These are phyloP conservation scores for Probosciger aterrimus DNA, from an alignment of 2,113 vertebrate genomes.

Conservation along the genomic window DNA sequence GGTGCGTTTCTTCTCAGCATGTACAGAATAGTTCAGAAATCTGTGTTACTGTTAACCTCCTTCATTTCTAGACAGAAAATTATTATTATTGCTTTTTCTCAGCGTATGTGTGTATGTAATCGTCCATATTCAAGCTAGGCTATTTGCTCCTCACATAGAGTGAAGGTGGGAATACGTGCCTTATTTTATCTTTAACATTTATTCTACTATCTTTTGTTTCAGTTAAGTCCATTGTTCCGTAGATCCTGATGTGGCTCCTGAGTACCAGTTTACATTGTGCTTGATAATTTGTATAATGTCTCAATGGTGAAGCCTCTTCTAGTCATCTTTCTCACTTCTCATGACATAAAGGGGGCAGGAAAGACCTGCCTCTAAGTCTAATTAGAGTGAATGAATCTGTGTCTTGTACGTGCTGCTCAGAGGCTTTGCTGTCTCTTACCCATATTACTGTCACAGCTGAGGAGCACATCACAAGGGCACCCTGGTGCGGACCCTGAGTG, in stretches of 20 bases:
- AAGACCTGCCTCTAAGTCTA: not conserved
- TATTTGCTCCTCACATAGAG: not conserved
- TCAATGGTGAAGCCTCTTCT: not conserved
- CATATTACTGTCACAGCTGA: not conserved
- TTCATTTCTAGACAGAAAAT: not conserved
- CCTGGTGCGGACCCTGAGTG: not conserved
- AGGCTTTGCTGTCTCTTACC: conserved; percentile 43
- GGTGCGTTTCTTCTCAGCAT: not conserved
- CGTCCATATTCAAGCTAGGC: not conserved
- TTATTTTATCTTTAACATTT: not conserved
- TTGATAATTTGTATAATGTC: not conserved
- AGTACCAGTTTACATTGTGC: not conserved
- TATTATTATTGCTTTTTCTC: not conserved
- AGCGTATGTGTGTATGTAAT: not conserved
- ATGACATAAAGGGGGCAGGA: not conserved
- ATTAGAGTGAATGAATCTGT: not conserved
- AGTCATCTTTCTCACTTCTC: not conserved
- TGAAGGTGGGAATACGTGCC: not conserved
- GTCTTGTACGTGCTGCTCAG: not conserved
- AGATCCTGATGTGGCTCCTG: not conserved
- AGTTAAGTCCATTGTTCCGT: not conserved
- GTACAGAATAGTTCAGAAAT: not conserved
- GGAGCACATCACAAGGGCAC: conserved; percentile 1
- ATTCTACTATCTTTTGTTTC: not conserved
- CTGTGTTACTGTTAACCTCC: not conserved